A percentile compares a stretch with the other conserved stretches of the same genome.
phyloP scores from a whole-genome alignment of 2,888 invertebrate species.

The Spisula subtruncata region DNA sequence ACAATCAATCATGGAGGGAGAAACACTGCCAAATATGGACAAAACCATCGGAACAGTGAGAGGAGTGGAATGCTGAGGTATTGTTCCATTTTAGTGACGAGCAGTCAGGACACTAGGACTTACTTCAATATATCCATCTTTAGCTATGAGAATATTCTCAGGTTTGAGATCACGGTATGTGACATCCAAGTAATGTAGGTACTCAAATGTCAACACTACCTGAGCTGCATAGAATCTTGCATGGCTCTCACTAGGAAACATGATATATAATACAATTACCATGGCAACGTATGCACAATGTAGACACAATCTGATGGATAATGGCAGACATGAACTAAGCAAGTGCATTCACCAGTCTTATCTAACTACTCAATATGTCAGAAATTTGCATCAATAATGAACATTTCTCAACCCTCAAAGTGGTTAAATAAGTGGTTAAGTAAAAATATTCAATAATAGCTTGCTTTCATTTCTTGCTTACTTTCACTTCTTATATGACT shows the following conservation, averaged over 20 bases:
- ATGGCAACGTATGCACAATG: conserved; percentile 21
- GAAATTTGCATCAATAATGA: background rate
- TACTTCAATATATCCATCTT: conserved; percentile 87
- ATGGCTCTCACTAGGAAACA: conserved; percentile 74
- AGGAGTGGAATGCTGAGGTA: background rate
- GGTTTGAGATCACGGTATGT: conserved; percentile 99
- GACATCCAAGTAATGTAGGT: conserved; percentile 98
- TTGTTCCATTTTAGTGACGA: background rate
- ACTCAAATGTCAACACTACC: conserved; percentile 99
- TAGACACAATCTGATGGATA: background rate
- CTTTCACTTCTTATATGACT: background rate
- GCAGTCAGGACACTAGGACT: conserved; percentile 47
- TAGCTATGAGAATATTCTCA: conserved; percentile 98
- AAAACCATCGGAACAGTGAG: background rate
- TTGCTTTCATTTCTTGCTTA: background rate
- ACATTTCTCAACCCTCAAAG: background rate
- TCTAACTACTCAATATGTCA: background rate
- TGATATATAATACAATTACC: background rate
- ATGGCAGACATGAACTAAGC: background rate
- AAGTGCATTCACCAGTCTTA: background rate
- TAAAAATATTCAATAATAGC: background rate
- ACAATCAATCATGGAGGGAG: background rate
- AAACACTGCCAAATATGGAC: background rate
- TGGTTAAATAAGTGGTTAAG: background rate
- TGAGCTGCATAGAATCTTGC: conserved; percentile 78